A percentile compares a stretch with the other conserved stretches of the same genome.
Evolutionary conservation across 2,113 vertebrate species (phyloP).

Genomic region (Varanus komodoensis): DNA sequence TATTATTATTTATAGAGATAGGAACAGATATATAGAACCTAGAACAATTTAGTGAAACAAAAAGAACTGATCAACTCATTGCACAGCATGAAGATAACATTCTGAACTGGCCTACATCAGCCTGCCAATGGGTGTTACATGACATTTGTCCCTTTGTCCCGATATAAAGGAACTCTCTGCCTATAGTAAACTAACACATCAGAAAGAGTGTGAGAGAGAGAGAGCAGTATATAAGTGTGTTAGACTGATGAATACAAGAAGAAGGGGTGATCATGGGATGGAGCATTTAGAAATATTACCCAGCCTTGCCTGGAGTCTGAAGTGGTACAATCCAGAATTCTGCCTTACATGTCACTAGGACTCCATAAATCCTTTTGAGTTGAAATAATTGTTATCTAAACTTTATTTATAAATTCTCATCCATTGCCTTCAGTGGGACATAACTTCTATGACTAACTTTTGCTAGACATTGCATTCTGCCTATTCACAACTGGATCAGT

Average conservation of each 20-base stretch:
- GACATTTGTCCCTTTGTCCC: background rate
- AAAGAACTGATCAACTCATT: background rate
- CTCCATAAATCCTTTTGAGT: background rate
- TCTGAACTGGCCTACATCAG: background rate
- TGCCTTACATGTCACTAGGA: background rate
- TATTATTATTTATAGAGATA: conserved; percentile 38
- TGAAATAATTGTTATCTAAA: background rate
- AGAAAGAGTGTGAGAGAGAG: background rate
- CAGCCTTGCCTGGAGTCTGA: background rate
- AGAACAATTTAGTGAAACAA: background rate
- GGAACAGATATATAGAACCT: background rate
- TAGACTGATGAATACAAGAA: background rate
- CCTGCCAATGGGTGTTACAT: background rate
- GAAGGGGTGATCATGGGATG: too few species aligned
- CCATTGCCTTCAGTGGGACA: background rate
- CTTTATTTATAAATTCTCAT: background rate
- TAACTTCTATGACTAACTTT: background rate
- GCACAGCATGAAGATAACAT: background rate
- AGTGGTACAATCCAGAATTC: background rate
- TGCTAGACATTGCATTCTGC: background rate
- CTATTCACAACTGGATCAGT: background rate
- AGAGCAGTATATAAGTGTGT: background rate
- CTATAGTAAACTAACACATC: background rate
- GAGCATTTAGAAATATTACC: background rate
- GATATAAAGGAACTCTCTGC: background rate